Evolutionary conservation across 2,113 vertebrate genomes (phyloP).

Genomic region (Mustela nigripes): DNA sequence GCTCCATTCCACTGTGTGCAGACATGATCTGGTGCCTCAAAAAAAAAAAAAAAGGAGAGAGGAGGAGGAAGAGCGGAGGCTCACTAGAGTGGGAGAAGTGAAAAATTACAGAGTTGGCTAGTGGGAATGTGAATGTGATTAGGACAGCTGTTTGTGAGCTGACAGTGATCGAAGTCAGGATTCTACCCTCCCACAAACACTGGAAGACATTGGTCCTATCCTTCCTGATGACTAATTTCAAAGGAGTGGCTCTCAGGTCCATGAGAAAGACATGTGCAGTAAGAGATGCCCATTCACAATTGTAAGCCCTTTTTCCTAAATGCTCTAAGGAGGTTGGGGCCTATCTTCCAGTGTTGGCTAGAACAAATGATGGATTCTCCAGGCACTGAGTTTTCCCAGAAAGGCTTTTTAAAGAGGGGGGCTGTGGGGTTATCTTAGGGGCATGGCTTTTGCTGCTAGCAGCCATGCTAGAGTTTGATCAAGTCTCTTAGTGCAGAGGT

Average conservation of each 20-base stretch:
- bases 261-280: not conserved
- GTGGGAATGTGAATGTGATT: not conserved
- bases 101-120: not conserved
- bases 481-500: not conserved
- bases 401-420: not conserved
- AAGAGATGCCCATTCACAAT: not conserved
- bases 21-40: not conserved
- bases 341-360: not conserved
- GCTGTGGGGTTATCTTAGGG: not conserved
- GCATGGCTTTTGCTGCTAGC: not conserved
- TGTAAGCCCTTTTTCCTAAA: not conserved
- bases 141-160: not conserved
- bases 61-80: accelerated
- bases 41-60: not conserved
- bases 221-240: not conserved
- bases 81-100: not conserved
- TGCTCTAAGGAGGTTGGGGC: not conserved
- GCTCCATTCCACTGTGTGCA: not conserved
- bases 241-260: not conserved
- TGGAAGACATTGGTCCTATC: not conserved
- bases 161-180: not conserved
- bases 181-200: not conserved
- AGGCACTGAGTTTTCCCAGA: not conserved
- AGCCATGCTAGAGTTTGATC: not conserved
- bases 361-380: not conserved